Percentiles rank a stretch among this genome's conserved stretches.
phyloP scores from a whole-genome alignment of 2,113 vertebrate species.

The Pseudonaja textilis region DNA sequence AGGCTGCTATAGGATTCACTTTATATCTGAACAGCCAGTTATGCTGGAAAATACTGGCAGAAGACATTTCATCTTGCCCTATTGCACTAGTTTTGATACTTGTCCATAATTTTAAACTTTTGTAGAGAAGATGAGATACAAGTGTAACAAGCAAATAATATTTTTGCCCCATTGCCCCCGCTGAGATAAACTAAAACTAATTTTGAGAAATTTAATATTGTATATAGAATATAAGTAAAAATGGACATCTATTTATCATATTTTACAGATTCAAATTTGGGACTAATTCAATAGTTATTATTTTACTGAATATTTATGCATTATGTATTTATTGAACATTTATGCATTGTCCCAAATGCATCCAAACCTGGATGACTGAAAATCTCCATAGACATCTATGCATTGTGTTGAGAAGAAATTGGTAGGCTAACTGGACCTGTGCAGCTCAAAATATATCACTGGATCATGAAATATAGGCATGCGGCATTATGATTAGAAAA shows the following conservation, averaged over 20 bases:
- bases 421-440: neutral
- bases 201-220: neutral
- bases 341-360: neutral
- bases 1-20: neutral
- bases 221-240: neutral
- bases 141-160: neutral
- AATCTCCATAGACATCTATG: no score
- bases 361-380: no score
- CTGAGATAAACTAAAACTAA: neutral
- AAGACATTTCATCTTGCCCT: neutral
- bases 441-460: neutral
- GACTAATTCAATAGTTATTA: neutral
- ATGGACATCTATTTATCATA: neutral
- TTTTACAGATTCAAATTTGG: neutral
- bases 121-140: neutral
- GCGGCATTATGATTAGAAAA: neutral
- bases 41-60: neutral
- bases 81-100: no score
- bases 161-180: neutral
- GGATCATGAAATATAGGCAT: neutral
- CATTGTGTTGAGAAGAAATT: neutral
- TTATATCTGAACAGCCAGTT: neutral
- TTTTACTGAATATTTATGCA: neutral
- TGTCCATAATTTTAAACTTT: neutral
- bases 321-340: neutral